Evolutionary conservation across 92 coral and sea anemone species (phyloP), one percentile per base, ranked within the genome.

Genomic region (Isaurus tuberculatus): DNA sequence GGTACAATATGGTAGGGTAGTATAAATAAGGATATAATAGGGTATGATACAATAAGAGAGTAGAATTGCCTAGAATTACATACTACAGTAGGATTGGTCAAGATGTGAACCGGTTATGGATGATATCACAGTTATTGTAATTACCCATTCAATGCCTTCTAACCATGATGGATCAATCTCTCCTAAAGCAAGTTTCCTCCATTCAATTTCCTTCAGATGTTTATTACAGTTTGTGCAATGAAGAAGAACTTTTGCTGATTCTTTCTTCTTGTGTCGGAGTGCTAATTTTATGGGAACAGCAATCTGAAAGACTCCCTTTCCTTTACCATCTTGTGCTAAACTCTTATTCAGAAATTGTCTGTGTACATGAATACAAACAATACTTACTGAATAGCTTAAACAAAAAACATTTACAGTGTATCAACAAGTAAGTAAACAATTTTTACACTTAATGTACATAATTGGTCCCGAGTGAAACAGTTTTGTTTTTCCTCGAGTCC

Each of bases 251-350:
- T 87, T 91, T n/a, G 89, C 93, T 0, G 94, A 90, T 1, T 75
- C 90, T 61, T 71, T 91, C 77, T 82, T 84, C 65, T 82, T 87
- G 34, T 88, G 87, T 42, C 88, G 83, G 51, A 84, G 80, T 15
- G 95, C 94, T 32, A 97, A 73, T n/a, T 86, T 88, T 49, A 97
- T 85, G 0, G 98, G 97, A 37, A 97, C 95, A 25, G 95, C 98
- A 51, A 91, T 88, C 33, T 79, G 86, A 53, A 92, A 91, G 16
- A 46, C 84, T 10, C 51, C 82, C 58, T 60, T 34, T 20, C 70
- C 16, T 15, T 26, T 77, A 17, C 70, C 23, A 37, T 60, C 82
- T 25, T 34, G 82, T 10, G 20, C 22, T 0, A 84, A 88, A 29
- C 75, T 78, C 69, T 86, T 89, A 36, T 84, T 80, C 33, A 89